Base-by-base conservation (phyloP, 2,888 invertebrate genomes). In the Calameuta pallipes region DNA sequence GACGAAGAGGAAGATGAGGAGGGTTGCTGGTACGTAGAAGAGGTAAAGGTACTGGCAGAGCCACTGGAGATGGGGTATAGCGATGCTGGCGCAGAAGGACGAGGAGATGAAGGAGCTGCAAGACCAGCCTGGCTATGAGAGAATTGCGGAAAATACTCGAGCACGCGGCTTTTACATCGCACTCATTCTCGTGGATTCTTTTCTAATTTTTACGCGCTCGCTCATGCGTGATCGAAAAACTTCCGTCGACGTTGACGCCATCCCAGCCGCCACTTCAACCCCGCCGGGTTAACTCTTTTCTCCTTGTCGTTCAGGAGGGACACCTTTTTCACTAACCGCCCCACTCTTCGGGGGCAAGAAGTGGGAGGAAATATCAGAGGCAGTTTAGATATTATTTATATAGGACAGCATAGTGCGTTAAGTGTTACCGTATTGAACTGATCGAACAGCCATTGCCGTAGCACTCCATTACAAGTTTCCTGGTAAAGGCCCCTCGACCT, bases 121-220 rank as follows among this genome's bases (percentile, higher is more conserved):
- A 56, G 56, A 56, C 56, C 56, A 56, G 15, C 56, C 56, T 15
- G 23, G 23, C 56, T 56, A 56, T 56, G 34, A 71, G 71, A 83
- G 84, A 85, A 87, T 86, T 86, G 86, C 83, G 84, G 82, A 83
- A 86, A 86, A 85, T 82, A 84, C 87, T 87, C 82, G 82, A 87
- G 86, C 83, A 82, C 77, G 71, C 81, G 82, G 81, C 83, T 85
- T 85, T 86, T 84, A 82, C 84, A 83, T 81, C 82, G 82, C 84
- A 83, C 81, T 85, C 84, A 82, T 87, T 87, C 86, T 85, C 85
- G 82, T 84, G 85, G 86, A 89, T 88, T 87, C 85, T 84, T 87
- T 88, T 89, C 84, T 88, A 86, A 89, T 89, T 89, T 89, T 88
- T 85, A 83, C 86, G 85, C 83, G 85, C 74, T 85, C 83, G 85